phyloP scores from a whole-genome alignment of 92 coral and sea anemone genomes.

The Siderastrea radians region DNA sequence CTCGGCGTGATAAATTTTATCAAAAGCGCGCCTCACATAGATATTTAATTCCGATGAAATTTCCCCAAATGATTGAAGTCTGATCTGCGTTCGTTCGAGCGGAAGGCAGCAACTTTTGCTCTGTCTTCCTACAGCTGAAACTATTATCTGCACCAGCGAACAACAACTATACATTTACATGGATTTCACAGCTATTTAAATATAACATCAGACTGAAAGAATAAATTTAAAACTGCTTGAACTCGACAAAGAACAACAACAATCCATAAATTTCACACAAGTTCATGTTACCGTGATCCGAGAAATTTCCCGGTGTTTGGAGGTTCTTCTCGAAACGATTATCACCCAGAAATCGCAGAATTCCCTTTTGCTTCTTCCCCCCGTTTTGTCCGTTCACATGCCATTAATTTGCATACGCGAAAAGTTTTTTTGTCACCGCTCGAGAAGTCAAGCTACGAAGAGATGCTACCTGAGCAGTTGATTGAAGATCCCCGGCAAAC shows the following conservation, averaged over 20 bases:
- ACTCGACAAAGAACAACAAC: slow-evolving; percentile 93
- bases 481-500: slow-evolving; percentile 32
- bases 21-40: slow-evolving; percentile 26
- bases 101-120: slow-evolving; percentile 24
- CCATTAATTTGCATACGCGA: slow-evolving; percentile 93
- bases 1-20: slow-evolving; percentile 49
- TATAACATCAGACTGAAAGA: slow-evolving; percentile 91
- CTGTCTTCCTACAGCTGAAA: slow-evolving; percentile 69
- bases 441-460: slow-evolving; percentile 79
- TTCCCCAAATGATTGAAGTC: slow-evolving; percentile 37
- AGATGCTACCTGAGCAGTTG: slow-evolving; percentile 69
- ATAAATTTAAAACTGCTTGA: slow-evolving; percentile 97
- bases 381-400: slow-evolving; percentile 81
- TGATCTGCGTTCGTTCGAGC: slow-evolving; percentile 7
- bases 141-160: slow-evolving; percentile 80
- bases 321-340: slow-evolving; percentile 22
- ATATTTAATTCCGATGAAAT: slow-evolving; percentile 49
- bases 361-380: slow-evolving; percentile 63
- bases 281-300: slow-evolving; percentile 20
- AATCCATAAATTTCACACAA: slow-evolving; percentile 68
- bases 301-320: slow-evolving; percentile 19
- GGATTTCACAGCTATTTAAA: slow-evolving; percentile 99
- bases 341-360: slow-evolving; percentile 38
- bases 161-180: slow-evolving; percentile 94
- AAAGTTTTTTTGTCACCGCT: slow-evolving; percentile 89